Base-by-base conservation (phyloP, 2,888 invertebrate genomes). In the Nymphalis polychloros region DNA sequence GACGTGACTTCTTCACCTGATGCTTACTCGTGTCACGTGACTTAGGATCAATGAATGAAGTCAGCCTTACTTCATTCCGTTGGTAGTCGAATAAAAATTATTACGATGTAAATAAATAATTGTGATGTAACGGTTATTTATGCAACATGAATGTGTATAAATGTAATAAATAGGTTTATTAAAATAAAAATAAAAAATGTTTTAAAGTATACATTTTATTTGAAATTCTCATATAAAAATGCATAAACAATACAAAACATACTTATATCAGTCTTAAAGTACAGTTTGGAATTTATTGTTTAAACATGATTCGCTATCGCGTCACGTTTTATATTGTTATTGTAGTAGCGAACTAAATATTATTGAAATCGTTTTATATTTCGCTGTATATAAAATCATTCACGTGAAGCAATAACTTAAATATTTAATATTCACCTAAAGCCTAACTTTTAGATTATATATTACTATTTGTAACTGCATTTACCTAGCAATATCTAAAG, bases 201-300 rank as follows among this genome's bases (percentile, higher is more conserved):
- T 65, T 62, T 52, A 64, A 67, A 59, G 59, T 57, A 53, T 59
- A 67, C 23, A 59, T 73, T 69, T 69, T 72, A 72, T 71, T 72
- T 72, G 49, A n/a, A 59, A 63, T 64, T 68, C 47, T 53, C 62
- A 65, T 75, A 74, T 63, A 75, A 75, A 75, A 72, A 59, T 73
- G 68, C 64, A 72, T 69, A 73, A 76, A 77, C 71, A 73, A 73
- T 75, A 77, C 69, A 71, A 75, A 73, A 69, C 70, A 63, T 67
- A 41, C 13, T 41, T 13, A 55, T 62, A 70, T 78, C 75, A 76
- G 75, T 77, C 76, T 77, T 71, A 66, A 68, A 55, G 72, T 70
- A 71, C 23, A 64, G 23, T 69, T 55, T 50, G 69, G 69, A 72
- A 72, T 69, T 68, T 20, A 59, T 61, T 31, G 16, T n/a, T 62